Conservation (phyloP, 2,113 vertebrate species). For the Casuarius casuarius region DNA sequence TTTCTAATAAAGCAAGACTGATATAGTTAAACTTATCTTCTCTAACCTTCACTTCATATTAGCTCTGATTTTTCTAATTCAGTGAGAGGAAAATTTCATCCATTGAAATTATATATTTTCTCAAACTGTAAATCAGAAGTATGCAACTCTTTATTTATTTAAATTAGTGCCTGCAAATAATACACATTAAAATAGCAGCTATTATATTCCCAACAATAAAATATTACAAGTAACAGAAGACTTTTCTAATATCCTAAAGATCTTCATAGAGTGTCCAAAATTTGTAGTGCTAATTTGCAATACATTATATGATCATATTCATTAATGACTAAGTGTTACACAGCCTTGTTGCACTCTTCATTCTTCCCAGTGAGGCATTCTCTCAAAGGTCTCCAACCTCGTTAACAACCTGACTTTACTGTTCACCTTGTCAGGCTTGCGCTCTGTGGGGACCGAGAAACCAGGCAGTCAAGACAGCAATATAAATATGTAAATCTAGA, state of each 20-base stretch:
- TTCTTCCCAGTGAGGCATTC: background rate
- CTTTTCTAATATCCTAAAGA: background rate
- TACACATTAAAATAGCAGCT: background rate
- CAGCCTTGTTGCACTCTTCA: background rate
- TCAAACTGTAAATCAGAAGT: background rate
- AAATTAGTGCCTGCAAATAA: background rate
- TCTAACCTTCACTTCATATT: background rate
- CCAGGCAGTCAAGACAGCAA: background rate
- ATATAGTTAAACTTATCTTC: background rate
- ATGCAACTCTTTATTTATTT: background rate
- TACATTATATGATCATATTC: background rate
- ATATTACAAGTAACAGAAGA: background rate
- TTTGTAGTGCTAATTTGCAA: background rate
- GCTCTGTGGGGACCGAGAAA: slow-evolving; percentile 6
- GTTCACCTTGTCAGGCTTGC: background rate
- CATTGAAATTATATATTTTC: background rate
- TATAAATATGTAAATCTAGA: slow-evolving; percentile 37
- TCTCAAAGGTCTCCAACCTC: slow-evolving; percentile 18
- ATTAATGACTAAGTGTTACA: background rate
- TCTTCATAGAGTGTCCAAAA: background rate
- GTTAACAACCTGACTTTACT: background rate
- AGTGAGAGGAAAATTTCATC: background rate
- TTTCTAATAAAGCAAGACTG: background rate
- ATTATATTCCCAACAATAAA: background rate
- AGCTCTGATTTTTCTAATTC: background rate